A percentile compares a stretch with the other conserved stretches of the same genome.
Evolutionary conservation across 2,113 vertebrate species (phyloP).

Genomic region (Ctenomys sociabilis): DNA sequence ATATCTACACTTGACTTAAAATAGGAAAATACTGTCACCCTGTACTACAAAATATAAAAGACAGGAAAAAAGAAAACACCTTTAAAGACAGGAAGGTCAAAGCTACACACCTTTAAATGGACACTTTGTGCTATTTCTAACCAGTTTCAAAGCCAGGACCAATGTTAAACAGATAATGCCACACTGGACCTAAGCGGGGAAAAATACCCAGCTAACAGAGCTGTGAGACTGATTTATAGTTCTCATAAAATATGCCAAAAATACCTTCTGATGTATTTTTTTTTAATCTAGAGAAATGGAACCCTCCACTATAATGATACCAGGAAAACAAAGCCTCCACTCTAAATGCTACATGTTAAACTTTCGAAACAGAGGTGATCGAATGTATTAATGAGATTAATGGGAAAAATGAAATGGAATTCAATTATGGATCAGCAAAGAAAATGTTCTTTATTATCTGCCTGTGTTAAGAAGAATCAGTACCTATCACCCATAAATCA

Average conservation of each 20-base stretch:
- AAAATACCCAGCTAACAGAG: conserved; percentile 1
- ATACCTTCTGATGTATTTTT: conserved; percentile 58
- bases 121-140: neutral
- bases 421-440: conserved; percentile 82
- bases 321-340: conserved; percentile 62
- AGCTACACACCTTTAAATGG: neutral
- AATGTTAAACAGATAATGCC: conserved; percentile 45
- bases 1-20: conserved; percentile 35
- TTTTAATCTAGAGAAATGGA: conserved; percentile 70
- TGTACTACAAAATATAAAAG: conserved; percentile 38
- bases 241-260: conserved; percentile 76
- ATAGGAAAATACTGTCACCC: neutral
- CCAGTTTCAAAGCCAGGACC: conserved; percentile 63
- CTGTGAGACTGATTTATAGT: conserved; percentile 73
- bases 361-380: conserved; percentile 65
- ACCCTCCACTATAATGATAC: conserved; percentile 60
- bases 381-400: conserved; percentile 76
- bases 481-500: conserved; percentile 80
- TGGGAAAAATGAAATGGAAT: conserved; percentile 70
- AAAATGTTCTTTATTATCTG: conserved; percentile 75
- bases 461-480: conserved; percentile 69
- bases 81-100: conserved; percentile 31
- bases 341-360: conserved; percentile 67
- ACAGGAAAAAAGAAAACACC: neutral
- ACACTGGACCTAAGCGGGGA: neutral